Conservation (phyloP, 2,888 invertebrate species). For the Rhagophthalmus giganteus region DNA sequence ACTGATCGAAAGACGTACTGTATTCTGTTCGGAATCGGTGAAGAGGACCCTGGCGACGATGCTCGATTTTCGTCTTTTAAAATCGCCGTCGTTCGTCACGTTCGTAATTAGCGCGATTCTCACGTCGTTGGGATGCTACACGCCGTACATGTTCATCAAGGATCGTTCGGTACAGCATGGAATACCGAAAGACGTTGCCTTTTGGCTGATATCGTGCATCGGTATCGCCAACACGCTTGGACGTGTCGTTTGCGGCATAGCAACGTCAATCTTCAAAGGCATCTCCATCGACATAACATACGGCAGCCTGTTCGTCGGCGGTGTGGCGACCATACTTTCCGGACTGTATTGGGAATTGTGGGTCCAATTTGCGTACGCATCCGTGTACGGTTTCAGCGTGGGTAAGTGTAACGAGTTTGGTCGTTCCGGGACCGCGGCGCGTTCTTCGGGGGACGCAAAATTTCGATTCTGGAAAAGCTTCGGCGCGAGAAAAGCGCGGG, state of each 20-base stretch:
- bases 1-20: conserved; percentile 64
- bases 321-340: conserved; percentile 76
- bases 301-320: conserved; percentile 51
- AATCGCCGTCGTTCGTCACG: conserved; percentile 80
- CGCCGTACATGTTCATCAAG: conserved; percentile 78
- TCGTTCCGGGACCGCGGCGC: background rate
- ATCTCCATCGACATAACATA: conserved; percentile 32
- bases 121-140: conserved; percentile 90
- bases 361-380: conserved; percentile 74
- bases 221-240: conserved; percentile 88
- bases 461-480: too few relatives aligned
- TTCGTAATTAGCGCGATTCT: conserved; percentile 83
- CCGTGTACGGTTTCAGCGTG: conserved; percentile 81
- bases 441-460: too few relatives aligned
- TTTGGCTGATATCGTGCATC: conserved; percentile 76
- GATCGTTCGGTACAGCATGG: conserved; percentile 62
- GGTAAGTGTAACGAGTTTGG: conserved; percentile 63
- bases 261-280: conserved; percentile 43
- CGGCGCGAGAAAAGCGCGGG: too few relatives aligned
- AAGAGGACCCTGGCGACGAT: conserved; percentile 73
- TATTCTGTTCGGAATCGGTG: conserved; percentile 73
- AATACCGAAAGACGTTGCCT: conserved; percentile 58
- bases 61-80: conserved; percentile 81
- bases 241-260: conserved; percentile 77
- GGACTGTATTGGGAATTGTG: conserved; percentile 62